Evolutionary conservation across 2,888 invertebrate species (phyloP).

Genomic region (Epirrhoe tristata): DNA sequence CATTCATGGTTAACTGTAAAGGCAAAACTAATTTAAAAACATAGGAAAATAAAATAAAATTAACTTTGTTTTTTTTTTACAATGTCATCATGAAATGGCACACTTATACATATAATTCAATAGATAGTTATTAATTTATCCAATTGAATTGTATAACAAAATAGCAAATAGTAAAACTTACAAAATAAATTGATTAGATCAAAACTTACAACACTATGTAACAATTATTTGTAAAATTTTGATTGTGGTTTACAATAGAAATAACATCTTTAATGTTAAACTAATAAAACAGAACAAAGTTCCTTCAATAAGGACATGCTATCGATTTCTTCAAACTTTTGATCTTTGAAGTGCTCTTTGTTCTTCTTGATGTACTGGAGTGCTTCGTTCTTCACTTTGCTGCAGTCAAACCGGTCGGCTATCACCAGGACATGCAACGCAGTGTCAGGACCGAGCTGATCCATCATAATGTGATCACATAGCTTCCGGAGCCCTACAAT

Average conservation of each 20-base stretch:
- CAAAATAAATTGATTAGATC: too few relatives aligned
- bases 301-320: conserved; percentile 65
- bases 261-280: neutral
- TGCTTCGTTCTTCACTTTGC: conserved; percentile 61
- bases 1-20: too few relatives aligned
- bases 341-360: conserved; percentile 54
- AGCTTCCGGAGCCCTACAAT: conserved; percentile 66
- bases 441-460: conserved; percentile 64
- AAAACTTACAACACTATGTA: neutral
- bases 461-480: conserved; percentile 61
- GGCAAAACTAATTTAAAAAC: too few relatives aligned
- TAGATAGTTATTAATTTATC: neutral
- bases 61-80: too few relatives aligned
- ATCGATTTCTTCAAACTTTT: conserved; percentile 65
- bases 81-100: neutral
- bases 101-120: neutral
- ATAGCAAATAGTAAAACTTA: too few relatives aligned
- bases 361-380: conserved; percentile 73
- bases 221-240: neutral
- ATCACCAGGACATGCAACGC: conserved; percentile 67
- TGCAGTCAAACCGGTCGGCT: conserved; percentile 71
- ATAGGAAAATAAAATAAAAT: too few relatives aligned
- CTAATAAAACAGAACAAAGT: conserved; percentile 61
- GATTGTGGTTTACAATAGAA: neutral
- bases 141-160: neutral